These are phyloP conservation scores for Poeciliopsis turneri DNA, from an alignment of 2,797 vertebrate genomes.

Conservation along the genomic window DNA sequence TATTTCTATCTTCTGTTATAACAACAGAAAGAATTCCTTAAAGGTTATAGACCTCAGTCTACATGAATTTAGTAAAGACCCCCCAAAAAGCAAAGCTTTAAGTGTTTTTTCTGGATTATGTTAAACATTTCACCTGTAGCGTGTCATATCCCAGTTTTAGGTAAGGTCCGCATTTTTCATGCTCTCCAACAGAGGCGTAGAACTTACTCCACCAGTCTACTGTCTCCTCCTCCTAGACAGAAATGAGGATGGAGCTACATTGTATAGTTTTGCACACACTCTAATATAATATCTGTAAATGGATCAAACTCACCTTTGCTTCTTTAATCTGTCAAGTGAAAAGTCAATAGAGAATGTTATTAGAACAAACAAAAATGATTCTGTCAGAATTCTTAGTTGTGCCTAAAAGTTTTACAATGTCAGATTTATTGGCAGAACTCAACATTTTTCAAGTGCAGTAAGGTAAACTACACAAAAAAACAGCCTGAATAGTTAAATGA, in stretches of 20 bases:
- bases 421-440: not conserved
- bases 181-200: constrained; percentile 89
- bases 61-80: not conserved
- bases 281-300: constrained; percentile 4
- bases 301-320: constrained; percentile 70
- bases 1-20: not conserved
- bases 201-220: constrained; percentile 99
- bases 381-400: not conserved
- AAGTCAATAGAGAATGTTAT: constrained; percentile 28
- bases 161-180: constrained; percentile 93
- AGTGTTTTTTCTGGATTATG: not conserved
- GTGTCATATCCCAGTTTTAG: constrained; percentile 93
- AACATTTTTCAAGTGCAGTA: not conserved
- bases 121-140: constrained; percentile 84
- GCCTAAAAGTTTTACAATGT: not conserved
- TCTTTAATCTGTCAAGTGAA: constrained; percentile 53
- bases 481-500: too few relatives aligned
- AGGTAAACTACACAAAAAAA: not conserved
- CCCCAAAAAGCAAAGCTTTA: constrained; percentile 3
- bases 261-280: too few relatives aligned
- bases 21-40: not conserved
- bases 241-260: not conserved
- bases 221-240: constrained; percentile 88
- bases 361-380: not conserved
- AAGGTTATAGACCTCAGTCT: constrained; percentile 4